phyloP scores from a whole-genome alignment of 2,113 vertebrate species.

The Rhinoptilus africanus region DNA sequence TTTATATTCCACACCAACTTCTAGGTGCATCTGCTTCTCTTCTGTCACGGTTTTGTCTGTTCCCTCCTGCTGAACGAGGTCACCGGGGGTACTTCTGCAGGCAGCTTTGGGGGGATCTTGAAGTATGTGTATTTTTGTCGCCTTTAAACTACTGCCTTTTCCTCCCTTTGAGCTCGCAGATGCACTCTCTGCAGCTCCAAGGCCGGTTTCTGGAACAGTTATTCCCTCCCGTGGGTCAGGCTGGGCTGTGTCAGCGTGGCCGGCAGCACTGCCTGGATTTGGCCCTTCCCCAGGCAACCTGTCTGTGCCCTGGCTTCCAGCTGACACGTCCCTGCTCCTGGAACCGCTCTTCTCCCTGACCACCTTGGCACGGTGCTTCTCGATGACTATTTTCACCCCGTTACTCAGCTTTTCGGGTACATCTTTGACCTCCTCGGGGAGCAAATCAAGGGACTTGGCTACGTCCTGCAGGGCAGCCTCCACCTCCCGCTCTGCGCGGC shows the following conservation, averaged over 20 bases:
- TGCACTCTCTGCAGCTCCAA: accelerated
- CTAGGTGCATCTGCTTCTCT: not conserved
- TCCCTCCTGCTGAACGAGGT: not conserved
- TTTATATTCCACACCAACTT: not conserved
- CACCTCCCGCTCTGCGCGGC: not conserved
- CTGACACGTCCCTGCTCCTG: not conserved
- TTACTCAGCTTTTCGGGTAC: not conserved
- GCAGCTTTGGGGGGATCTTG: not conserved
- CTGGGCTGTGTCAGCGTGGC: accelerated
- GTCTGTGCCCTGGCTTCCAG: accelerated
- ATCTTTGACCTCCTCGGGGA: not conserved
- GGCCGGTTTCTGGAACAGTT: accelerated
- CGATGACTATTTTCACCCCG: not conserved
- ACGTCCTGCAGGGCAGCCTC: not conserved
- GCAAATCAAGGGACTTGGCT: not conserved
- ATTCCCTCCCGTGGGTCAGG: accelerated
- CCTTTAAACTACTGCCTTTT: not conserved
- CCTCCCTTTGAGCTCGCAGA: not conserved
- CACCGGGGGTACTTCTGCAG: not conserved
- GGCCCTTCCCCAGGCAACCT: accelerated
- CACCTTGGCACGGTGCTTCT: not conserved
- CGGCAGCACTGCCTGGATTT: not conserved
- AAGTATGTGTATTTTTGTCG: accelerated
- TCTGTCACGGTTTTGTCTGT: accelerated
- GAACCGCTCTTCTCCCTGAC: not conserved